Base-by-base conservation (phyloP, 2,888 invertebrate genomes). In the Drosophila paramelanica region DNA sequence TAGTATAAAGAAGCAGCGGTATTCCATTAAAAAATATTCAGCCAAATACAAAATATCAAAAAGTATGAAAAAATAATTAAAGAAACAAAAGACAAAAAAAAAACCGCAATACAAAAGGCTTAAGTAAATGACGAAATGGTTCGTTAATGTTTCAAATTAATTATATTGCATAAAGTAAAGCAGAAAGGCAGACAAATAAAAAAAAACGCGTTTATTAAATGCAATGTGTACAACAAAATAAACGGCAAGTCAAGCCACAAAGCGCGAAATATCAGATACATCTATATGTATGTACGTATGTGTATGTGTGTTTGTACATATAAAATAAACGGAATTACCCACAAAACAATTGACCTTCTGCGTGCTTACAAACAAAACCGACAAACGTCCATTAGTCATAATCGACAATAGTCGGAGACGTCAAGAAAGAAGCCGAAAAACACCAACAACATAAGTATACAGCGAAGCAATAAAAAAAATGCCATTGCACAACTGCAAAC, bases 341-440 rank as follows among this genome's bases (percentile, higher is more conserved):
- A 72, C 81, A 87, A 87, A 81, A 84, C 82, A 81, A 81, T 83
- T 83, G 87, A 83, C 82, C 82, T 83, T 83, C 82, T 81, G 87
- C 45, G 51, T 39, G 84, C 82, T 81, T 87, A 83, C 87, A 73
- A 75, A 73, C 73, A 73, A 80, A 67, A 53, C 76, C 76, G 77
- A 68, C 77, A 77, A 73, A 72, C 57, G 82, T 79, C 76, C 81
- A 83, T 87, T 87, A 84, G 87, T 83, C 82, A 86, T 81, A 82
- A 82, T 86, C 80, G 81, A 67, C 86, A 70, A 83, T 69, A 66
- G 79, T 62, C 64, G 61, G 72, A 73, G 60, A 42, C 67, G 79
- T 60, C 82, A 67, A 68, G 67, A 81, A 87, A 70, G 78, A 84
- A 77, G 71, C 81, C 88, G 47, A 83, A 87, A 76, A 66, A 51